Evolutionary conservation across 2,888 invertebrate species (phyloP).

Genomic region (Papilio demoleus): DNA sequence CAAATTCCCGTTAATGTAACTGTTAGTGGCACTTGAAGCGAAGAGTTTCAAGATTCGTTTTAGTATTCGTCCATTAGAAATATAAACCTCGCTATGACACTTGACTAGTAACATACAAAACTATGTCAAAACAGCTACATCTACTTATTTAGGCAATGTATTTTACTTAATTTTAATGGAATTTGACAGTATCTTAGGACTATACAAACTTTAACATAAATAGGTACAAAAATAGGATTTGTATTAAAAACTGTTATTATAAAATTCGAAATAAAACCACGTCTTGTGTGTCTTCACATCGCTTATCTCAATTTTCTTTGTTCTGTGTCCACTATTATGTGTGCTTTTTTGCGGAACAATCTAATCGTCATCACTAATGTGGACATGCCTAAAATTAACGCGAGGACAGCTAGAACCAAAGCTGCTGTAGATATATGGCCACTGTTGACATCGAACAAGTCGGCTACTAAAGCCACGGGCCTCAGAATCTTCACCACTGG

Average conservation of each 20-base stretch:
- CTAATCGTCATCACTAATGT: slow-evolving; percentile 71
- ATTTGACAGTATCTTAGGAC: slow-evolving; percentile 12
- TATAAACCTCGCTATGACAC: slow-evolving; percentile 46
- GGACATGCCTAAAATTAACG: slow-evolving; percentile 59
- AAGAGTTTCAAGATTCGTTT: too few species aligned
- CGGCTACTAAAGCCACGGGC: slow-evolving; percentile 69
- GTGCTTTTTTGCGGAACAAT: slow-evolving; percentile 58
- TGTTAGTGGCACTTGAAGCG: too few species aligned
- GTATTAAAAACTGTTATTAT: slow-evolving; percentile 32
- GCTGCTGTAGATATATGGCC: slow-evolving; percentile 59
- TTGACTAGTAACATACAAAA: slow-evolving; percentile 46
- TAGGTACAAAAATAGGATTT: slow-evolving; percentile 28
- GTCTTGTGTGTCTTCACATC: slow-evolving; percentile 18
- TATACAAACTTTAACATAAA: slow-evolving; percentile 21
- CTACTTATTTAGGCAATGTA: slow-evolving; percentile 20
- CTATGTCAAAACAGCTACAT: slow-evolving; percentile 39
- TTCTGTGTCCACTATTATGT: slow-evolving; percentile 58
- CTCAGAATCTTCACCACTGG: slow-evolving; percentile 78
- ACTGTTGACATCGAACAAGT: slow-evolving; percentile 53
- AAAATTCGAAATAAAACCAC: slow-evolving; percentile 46
- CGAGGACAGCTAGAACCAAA: slow-evolving; percentile 65
- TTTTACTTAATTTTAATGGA: slow-evolving; percentile 20
- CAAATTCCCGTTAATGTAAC: too few species aligned
- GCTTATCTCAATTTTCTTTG: slow-evolving; percentile 68
- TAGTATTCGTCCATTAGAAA: too few species aligned